These are phyloP conservation scores for Mohoua ochrocephala DNA, from an alignment of 2,113 vertebrate genomes.

Conservation along the genomic window DNA sequence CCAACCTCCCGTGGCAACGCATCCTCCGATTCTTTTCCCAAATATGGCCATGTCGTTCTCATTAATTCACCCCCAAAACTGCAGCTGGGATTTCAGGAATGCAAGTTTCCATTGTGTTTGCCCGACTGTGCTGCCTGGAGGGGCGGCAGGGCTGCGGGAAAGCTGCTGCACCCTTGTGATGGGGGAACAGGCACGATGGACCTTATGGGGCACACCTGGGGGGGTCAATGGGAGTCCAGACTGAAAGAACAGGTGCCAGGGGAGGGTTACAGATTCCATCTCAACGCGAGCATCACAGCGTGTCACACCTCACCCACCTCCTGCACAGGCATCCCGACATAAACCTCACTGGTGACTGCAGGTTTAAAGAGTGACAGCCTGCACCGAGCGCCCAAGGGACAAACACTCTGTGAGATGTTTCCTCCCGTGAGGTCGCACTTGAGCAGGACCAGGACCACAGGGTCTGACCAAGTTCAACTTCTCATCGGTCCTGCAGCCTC, in stretches of 20 bases:
- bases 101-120: slow-evolving; percentile 4
- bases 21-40: slow-evolving; percentile 11
- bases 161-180: background rate
- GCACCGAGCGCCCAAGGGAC: background rate
- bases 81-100: slow-evolving; percentile 39
- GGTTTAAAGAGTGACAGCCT: background rate
- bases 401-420: accelerated
- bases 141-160: background rate
- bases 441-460: background rate
- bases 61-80: slow-evolving; percentile 30
- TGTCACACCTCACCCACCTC: background rate
- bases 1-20: background rate
- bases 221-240: background rate
- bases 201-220: accelerated
- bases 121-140: background rate
- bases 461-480: background rate
- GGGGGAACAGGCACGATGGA: accelerated
- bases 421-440: accelerated
- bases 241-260: background rate
- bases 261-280: accelerated
- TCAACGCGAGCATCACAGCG: accelerated
- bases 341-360: background rate
- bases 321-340: background rate
- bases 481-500: background rate
- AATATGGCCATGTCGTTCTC: background rate